Base-by-base conservation (phyloP, 2,113 vertebrate species). In the Melozone crissalis region DNA sequence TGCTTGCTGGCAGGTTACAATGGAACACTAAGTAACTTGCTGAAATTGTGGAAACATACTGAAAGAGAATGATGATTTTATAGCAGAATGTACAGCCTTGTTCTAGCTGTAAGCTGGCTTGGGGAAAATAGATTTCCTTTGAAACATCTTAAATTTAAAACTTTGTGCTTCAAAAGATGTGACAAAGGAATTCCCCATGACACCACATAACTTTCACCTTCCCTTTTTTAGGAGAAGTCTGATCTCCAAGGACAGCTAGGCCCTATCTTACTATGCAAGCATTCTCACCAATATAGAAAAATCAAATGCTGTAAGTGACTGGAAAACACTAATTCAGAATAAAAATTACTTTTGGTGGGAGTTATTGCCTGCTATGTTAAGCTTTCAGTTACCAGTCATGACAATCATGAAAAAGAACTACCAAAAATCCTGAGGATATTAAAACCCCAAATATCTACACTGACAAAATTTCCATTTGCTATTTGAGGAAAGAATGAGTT, bases 401-500 rank as follows among this genome's bases (percentile, higher is more conserved):
- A 71, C 1, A 6, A 71, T 10, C 12, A 35, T 28, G 31, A 73
- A 81, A 83, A 10, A 75, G 14, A 87, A 58, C 33, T 41, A 71
- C 18, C 35, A 62, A 67, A 69, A 87, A 84, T 17, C 47, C 28
- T 55, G 14, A 75, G 58, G 28, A 31, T 51, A 91, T 67, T 89
- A 85, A 73, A 87, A 23, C 3, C 19, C 15, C 33, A 68, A 67
- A 44, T 27, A 86, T 27, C 39, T 66, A 78, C 19, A 33, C 13
- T 39, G 52, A 86, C 47, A 55, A 68, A 43, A 52, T 78, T 68
- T 72, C 51, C 68, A 63, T 87, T n/a, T 59, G 52, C 61, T 72
- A 65, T 72, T 14, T 84, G 44, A 92, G 65, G 49, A 68, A 18
- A n/a, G 82, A 93, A 83, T 11, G 67, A 90, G 92, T 95, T 90